Conservation (phyloP, 2,113 vertebrate genomes). For the Cavia porcellus region DNA sequence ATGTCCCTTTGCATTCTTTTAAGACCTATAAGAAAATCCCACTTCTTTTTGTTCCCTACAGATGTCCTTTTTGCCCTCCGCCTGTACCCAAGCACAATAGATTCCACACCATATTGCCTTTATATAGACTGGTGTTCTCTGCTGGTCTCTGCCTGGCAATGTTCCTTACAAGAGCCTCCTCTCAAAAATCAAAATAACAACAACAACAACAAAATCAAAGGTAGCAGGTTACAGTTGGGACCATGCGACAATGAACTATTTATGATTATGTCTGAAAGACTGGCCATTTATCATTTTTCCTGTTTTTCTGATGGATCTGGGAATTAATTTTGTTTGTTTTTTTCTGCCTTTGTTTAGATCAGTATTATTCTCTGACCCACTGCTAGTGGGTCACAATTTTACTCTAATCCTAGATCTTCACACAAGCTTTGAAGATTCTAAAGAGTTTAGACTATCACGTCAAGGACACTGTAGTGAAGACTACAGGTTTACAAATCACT, state of each 20-base stretch:
- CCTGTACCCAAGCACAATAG: not conserved
- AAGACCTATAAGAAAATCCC: not conserved
- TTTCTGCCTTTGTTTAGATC: not conserved
- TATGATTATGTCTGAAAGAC: not conserved
- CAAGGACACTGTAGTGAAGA: slow-evolving; percentile 12
- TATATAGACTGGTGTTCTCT: not conserved
- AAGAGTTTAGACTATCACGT: not conserved
- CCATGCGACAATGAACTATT: not conserved
- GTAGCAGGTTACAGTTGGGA: not conserved
- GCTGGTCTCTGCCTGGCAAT: not conserved
- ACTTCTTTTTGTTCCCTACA: not conserved
- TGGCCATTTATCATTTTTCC: not conserved
- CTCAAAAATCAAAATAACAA: not conserved
- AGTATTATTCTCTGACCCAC: not conserved
- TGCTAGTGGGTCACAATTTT: not conserved
- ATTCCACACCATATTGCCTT: not conserved
- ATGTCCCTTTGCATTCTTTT: not conserved
- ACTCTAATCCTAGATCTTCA: not conserved
- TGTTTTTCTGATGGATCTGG: not conserved
- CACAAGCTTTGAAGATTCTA: slow-evolving; percentile 16
- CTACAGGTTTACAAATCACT: not conserved
- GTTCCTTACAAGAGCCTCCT: not conserved
- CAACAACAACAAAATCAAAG: not conserved
- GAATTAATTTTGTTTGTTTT: not conserved
- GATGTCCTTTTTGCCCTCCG: not conserved